Base-by-base conservation (phyloP, 2,888 invertebrate genomes). In the Bibio marci region DNA sequence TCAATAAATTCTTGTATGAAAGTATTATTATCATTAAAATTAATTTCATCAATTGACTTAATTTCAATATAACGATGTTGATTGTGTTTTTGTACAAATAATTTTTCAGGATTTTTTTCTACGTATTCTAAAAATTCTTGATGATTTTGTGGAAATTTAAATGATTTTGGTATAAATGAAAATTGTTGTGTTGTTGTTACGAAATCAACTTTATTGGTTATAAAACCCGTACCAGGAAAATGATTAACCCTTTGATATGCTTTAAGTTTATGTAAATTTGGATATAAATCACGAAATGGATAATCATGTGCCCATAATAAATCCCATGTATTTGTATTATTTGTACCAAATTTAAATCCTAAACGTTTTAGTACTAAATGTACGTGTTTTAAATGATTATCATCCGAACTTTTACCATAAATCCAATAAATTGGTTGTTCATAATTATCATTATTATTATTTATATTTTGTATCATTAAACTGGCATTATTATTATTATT, bases 251-350 rank as follows among this genome's bases (percentile, higher is more conserved):
- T 76, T 56, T 92, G 90, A 54, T 81, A 66, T 0, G 72, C 62
- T 47, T 73, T 70, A 10, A 91, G 58, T 43, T 66, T 66, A 41
- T 65, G 68, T 22, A 65, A 68, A 26, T 83, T 51, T 4, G 59
- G 47, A 6, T 52, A 41, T 30, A 57, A 43, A 10, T 41, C 40
- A 1, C 49, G 43, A 52, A 91, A 94, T 0, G 94, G 94, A 56
- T 87, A 94, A 50, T 90, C 87, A 57, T 94, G 90, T 0, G 91
- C 78, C 95, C 97, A 97, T 10, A 95, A 61, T 1, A 95, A 65
- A 54, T 80, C 76, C 91, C 94, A 95, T 2, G 77, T 66, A 1
- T 67, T 62, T 0, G 69, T 59, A 8, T 63, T 52, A 26, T 70
- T 63, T 0, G 59, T 58, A 1, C 65, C 68, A 45, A 73, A 67